phyloP scores from a whole-genome alignment of 2,888 invertebrate species.

The Anaspis maculata region DNA sequence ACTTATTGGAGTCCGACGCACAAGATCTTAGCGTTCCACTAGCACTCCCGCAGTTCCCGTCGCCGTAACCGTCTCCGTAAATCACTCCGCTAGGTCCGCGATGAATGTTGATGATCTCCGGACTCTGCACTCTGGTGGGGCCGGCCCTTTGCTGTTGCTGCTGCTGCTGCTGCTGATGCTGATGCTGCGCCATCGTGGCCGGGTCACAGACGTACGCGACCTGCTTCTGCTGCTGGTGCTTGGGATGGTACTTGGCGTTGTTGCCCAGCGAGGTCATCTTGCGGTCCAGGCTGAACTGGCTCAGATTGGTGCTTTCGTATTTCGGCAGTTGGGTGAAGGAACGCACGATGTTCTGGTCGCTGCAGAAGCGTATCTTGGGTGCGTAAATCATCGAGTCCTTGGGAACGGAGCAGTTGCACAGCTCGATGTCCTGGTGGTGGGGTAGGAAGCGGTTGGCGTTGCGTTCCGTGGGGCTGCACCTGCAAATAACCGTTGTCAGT shows the following conservation, averaged over 20 bases:
- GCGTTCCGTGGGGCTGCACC: conserved; percentile 26
- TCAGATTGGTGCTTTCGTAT: conserved; percentile 31
- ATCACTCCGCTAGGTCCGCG: conserved; percentile 30
- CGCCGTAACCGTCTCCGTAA: conserved; percentile 32
- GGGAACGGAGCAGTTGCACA: conserved; percentile 34
- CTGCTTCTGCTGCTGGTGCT: neutral
- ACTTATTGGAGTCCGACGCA: conserved; percentile 32
- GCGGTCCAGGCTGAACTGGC: conserved; percentile 45
- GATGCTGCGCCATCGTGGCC: too few relatives aligned
- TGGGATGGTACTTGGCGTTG: conserved; percentile 26
- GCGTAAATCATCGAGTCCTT: conserved; percentile 24
- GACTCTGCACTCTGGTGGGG: conserved; percentile 31
- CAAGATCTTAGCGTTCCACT: conserved; percentile 29
- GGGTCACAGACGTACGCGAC: too few relatives aligned
- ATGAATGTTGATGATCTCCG: conserved; percentile 40
- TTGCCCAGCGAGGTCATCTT: conserved; percentile 21
- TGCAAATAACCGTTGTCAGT: too few relatives aligned
- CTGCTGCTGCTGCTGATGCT: neutral
- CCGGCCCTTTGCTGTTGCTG: neutral
- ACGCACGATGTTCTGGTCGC: conserved; percentile 30
- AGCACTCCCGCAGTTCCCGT: conserved; percentile 31
- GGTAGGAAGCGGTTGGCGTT: conserved; percentile 27
- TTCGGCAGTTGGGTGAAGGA: conserved; percentile 34
- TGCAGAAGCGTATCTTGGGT: conserved; percentile 26
- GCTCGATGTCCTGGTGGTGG: conserved; percentile 29